Conservation (phyloP, 2,113 vertebrate species). For the Syngnathoides biaculeatus region DNA sequence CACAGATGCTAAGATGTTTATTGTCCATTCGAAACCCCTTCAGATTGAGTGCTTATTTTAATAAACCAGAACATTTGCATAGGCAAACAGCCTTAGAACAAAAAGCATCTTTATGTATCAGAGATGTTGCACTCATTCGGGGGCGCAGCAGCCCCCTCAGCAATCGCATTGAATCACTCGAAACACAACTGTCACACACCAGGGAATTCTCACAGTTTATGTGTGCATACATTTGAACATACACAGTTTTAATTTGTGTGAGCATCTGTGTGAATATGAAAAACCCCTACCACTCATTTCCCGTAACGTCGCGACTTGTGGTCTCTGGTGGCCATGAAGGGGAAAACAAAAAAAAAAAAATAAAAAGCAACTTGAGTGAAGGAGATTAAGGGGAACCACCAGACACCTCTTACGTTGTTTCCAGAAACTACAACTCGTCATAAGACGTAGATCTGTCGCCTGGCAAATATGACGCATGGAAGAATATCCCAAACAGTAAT, state of each 20-base stretch:
- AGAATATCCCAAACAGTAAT: background rate
- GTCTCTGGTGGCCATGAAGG: constrained; percentile 23
- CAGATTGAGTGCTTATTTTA: constrained; percentile 25
- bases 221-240: constrained; percentile 10
- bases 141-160: constrained; percentile 18
- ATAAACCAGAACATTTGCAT: constrained; percentile 51
- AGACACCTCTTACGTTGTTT: background rate
- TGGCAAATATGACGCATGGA: background rate
- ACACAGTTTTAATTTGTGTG: constrained; percentile 28
- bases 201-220: constrained; percentile 23
- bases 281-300: constrained; percentile 7
- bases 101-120: constrained; percentile 35
- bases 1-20: constrained; percentile 25
- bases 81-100: constrained; percentile 40
- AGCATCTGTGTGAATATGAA: constrained; percentile 22
- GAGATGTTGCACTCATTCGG: constrained; percentile 15
- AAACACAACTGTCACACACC: constrained; percentile 25
- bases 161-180: constrained; percentile 29
- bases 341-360: constrained; percentile 7
- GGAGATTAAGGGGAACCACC: constrained; percentile 26
- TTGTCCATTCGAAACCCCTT: constrained; percentile 3
- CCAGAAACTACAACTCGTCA: background rate
- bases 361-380: constrained; percentile 16
- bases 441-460: background rate
- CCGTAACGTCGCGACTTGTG: constrained; percentile 7